Base-by-base conservation (phyloP, 1,140 invertebrate genomes). In the Sesamia nonagrioides region DNA sequence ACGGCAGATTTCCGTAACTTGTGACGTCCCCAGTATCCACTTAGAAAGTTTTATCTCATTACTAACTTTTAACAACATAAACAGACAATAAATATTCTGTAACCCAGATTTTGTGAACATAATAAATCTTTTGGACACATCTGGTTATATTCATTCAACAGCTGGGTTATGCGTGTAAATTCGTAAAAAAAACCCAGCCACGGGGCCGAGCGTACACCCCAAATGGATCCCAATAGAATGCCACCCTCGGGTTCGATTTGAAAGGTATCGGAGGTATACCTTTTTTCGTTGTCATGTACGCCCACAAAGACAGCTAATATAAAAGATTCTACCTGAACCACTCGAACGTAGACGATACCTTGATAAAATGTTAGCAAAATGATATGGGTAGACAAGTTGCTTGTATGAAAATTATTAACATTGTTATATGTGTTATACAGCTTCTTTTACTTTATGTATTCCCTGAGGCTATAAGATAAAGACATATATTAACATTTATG, bases 61-160 rank as follows among this genome's bases (percentile, higher is more conserved):
- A 73, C 71, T 18, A 60, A 60, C 37, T 60, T 27, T 74, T n/a
- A 11, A 42, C 52, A 74, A 60, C 17, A 15, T 42, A n/a, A 27
- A 56, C n/a, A 72, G 50, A 72, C 69, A 75, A 75, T 61, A 63
- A 50, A 63, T 48, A 75, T 61, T 50, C 54, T 37, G 27, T 75
- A 48, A 45, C 58, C 56, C 58, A 50, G 37, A 75, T 75, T 61
- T 37, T 45, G 71, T 50, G 56, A 42, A 76, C 52, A 60, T 27
- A 75, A 80, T 61, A 80, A 54, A 76, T 60, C 61, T 75, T 60
- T 6, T 60, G 66, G 76, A 17, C 45, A 68, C 86, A 87, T 90
- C 84, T 91, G 88, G 87, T 86, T 79, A 50, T 78, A 77, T 80
- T 79, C 77, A 80, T 82, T 86, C 81, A 85, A 83, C 87, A 88